phyloP scores from a whole-genome alignment of 2,888 invertebrate species.

The Drosophila acutilabella region DNA sequence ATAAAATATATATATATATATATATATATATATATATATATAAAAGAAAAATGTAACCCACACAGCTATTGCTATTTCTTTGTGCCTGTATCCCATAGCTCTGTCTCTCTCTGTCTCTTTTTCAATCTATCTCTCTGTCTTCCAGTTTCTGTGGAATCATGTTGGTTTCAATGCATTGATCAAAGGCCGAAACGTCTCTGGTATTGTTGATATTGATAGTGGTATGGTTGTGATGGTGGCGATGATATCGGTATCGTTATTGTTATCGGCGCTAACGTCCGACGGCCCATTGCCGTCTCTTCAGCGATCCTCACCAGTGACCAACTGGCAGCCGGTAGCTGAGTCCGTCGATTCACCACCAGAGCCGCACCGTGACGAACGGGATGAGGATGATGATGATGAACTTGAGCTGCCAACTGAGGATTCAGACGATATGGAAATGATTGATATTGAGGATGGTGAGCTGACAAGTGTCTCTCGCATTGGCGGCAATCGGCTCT shows the following conservation, averaged over 20 bases:
- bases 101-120: conserved; percentile 5
- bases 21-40: neutral
- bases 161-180: neutral
- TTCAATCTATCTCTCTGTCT: conserved; percentile 4
- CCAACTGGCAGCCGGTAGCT: conserved; percentile 20
- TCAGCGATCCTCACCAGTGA: conserved; percentile 40
- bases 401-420: conserved; percentile 76
- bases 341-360: conserved; percentile 49
- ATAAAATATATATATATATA: no score
- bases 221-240: no score
- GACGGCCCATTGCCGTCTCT: neutral
- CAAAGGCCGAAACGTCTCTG: conserved; percentile 9
- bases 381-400: conserved; percentile 52
- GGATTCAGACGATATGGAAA: conserved; percentile 83
- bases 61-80: conserved; percentile 22
- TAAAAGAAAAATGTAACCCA: neutral
- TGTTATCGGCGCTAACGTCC: neutral
- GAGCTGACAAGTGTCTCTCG: conserved; percentile 73
- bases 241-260: neutral
- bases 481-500: conserved; percentile 56
- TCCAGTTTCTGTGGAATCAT: neutral
- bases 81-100: neutral
- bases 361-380: conserved; percentile 54
- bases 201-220: conserved; percentile 2
- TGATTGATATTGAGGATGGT: conserved; percentile 81